Evolutionary conservation across 1,140 invertebrate genomes (phyloP).

Genomic region (Achatina immaculata): DNA sequence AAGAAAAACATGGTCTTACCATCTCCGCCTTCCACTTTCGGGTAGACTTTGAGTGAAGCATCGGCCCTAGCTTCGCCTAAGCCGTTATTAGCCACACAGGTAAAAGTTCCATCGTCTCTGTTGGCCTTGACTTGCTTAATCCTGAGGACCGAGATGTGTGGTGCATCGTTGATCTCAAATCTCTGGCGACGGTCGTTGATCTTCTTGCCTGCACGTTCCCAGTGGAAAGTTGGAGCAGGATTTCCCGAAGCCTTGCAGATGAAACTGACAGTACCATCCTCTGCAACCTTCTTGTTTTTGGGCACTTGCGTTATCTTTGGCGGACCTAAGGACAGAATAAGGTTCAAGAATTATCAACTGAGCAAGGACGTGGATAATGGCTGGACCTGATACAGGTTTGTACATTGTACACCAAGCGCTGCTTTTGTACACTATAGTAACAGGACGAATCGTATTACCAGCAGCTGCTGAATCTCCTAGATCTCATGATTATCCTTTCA

Average conservation of each 20-base stretch:
- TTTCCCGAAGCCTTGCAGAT: conserved; percentile 93
- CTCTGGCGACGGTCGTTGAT: conserved; percentile 76
- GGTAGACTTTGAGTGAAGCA: conserved; percentile 87
- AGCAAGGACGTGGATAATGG: no score
- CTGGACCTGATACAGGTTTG: no score
- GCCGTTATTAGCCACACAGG: conserved; percentile 63
- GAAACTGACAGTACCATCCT: conserved; percentile 91
- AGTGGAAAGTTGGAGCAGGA: conserved; percentile 87
- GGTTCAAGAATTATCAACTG: neutral
- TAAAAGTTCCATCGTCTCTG: conserved; percentile 83
- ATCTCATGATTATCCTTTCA: no score
- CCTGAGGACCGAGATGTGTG: conserved; percentile 86
- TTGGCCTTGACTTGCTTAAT: conserved; percentile 89
- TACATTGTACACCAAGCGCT: no score
- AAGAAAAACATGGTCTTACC: no score
- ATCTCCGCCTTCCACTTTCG: conserved; percentile 33
- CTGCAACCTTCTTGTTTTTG: conserved; percentile 77
- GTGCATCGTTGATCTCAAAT: conserved; percentile 69
- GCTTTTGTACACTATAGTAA: no score
- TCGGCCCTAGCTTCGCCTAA: conserved; percentile 88
- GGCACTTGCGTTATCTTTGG: conserved; percentile 63
- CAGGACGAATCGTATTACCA: no score
- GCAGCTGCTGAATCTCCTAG: no score
- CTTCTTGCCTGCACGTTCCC: conserved; percentile 89
- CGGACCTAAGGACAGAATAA: conserved; percentile 56